Conservation (phyloP, 35 echinoderm and acorn worm genomes). For the Patiria miniata region DNA sequence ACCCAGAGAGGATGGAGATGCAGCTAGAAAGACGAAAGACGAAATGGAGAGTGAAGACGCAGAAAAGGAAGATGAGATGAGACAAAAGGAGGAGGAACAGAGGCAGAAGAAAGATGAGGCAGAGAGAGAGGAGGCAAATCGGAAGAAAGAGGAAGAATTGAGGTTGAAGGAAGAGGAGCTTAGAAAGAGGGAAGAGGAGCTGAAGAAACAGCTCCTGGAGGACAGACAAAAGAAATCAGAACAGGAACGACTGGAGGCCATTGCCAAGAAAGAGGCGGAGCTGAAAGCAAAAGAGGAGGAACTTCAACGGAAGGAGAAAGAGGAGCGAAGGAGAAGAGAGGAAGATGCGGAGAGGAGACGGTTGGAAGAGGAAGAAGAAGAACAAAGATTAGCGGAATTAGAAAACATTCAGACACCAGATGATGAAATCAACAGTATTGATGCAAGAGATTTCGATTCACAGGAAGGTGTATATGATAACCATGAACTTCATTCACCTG, state of each 20-base stretch:
- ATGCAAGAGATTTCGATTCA: constrained; percentile 15
- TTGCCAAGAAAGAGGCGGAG: constrained; percentile 42
- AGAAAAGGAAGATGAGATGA: constrained; percentile 15
- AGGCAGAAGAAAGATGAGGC: constrained; percentile 31
- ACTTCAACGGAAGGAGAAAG: constrained; percentile 24
- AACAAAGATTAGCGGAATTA: neutral
- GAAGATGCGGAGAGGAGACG: constrained; percentile 13
- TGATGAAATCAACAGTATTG: constrained; percentile 40
- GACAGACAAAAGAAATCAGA: constrained; percentile 42
- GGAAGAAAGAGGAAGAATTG: constrained; percentile 50
- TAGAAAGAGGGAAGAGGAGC: constrained; percentile 40
- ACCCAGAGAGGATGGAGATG: constrained; percentile 11
- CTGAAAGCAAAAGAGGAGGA: constrained; percentile 56
- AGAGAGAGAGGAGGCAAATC: constrained; percentile 29
- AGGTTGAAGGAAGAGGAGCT: constrained; percentile 36
- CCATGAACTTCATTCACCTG: neutral
- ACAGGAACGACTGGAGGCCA: constrained; percentile 36
- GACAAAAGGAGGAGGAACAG: constrained; percentile 46
- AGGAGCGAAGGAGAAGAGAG: constrained; percentile 31
- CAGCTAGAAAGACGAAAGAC: constrained; percentile 33
- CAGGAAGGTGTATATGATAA: neutral
- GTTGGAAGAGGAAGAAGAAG: constrained; percentile 12
- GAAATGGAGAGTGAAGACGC: constrained; percentile 11
- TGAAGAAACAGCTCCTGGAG: constrained; percentile 54
- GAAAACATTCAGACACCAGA: constrained; percentile 28